These are phyloP conservation scores for Pipistrellus pipistrellus DNA, from an alignment of 2,797 vertebrate species.

Conservation along the genomic window DNA sequence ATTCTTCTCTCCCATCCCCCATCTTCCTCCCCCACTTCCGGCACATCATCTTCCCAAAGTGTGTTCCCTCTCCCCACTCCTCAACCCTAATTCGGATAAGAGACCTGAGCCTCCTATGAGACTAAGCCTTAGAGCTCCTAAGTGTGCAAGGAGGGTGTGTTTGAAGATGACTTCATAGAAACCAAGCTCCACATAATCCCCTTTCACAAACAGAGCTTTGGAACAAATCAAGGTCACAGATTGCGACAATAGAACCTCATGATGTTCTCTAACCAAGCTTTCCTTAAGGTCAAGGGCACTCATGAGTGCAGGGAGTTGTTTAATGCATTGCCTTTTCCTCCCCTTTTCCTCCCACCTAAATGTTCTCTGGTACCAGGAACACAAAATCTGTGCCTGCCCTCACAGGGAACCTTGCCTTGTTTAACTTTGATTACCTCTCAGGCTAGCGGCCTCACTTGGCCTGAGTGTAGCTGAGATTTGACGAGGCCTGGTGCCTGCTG, in stretches of 20 bases:
- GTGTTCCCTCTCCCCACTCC: too few species aligned
- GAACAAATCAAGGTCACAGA: neutral
- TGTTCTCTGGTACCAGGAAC: neutral
- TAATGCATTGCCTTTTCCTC: neutral
- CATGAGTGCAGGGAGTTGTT: neutral
- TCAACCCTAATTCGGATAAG: neutral
- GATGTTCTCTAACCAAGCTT: neutral
- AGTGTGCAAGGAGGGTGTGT: neutral
- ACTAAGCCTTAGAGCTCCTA: neutral
- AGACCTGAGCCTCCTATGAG: neutral
- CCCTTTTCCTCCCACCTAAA: neutral
- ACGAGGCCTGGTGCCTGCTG: neutral
- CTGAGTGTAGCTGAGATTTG: neutral
- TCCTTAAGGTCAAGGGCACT: neutral
- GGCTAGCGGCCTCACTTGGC: neutral
- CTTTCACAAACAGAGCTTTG: neutral
- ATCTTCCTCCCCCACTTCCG: too few species aligned
- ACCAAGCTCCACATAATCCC: neutral
- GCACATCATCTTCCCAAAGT: neutral
- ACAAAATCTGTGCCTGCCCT: neutral
- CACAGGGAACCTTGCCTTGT: neutral
- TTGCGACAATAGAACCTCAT: neutral
- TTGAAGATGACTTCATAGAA: neutral
- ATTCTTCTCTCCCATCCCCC: neutral
- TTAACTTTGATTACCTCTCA: slow-evolving; percentile 6